Percentiles rank a stretch among this genome's conserved stretches.
These are phyloP conservation scores for Augochlorella aurata DNA, from an alignment of 2,888 invertebrate genomes.

Conservation along the genomic window DNA sequence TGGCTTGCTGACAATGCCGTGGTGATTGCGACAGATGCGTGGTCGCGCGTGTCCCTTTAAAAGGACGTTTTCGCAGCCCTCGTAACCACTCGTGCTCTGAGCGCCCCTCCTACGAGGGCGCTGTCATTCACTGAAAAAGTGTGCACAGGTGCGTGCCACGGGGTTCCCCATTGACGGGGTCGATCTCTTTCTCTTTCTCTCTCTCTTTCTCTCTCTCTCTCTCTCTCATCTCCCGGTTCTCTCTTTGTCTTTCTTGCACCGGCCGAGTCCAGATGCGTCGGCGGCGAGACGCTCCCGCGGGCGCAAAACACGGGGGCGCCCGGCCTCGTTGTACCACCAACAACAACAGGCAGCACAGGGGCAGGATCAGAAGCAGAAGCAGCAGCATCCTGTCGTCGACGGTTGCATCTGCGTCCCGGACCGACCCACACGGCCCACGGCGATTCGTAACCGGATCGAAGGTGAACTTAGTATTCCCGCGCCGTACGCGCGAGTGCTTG, in stretches of 20 bases:
- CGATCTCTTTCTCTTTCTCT: conserved; percentile 14
- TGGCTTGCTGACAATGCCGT: conserved; percentile 72
- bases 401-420: conserved; percentile 44
- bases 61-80: conserved; percentile 68
- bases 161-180: conserved; percentile 62
- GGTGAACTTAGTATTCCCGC: conserved; percentile 53
- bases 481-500: conserved; percentile 34
- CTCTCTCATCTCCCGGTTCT: conserved; percentile 13
- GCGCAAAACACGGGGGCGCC: conserved; percentile 53
- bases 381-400: conserved; percentile 10
- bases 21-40: conserved; percentile 78
- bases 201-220: conserved; percentile 23
- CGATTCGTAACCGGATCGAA: conserved; percentile 51
- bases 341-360: not conserved
- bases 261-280: conserved; percentile 61
- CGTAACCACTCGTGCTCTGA: conserved; percentile 46
- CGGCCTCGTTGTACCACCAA: conserved; percentile 21
- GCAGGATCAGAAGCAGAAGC: not conserved
- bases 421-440: conserved; percentile 29
- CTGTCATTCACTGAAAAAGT: conserved; percentile 66
- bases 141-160: conserved; percentile 69
- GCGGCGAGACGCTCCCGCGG: conserved; percentile 58
- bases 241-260: not conserved
- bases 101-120: conserved; percentile 45
- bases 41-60: conserved; percentile 70